phyloP scores from a whole-genome alignment of 2,113 vertebrate species.

The Eptatretus burgeri region DNA sequence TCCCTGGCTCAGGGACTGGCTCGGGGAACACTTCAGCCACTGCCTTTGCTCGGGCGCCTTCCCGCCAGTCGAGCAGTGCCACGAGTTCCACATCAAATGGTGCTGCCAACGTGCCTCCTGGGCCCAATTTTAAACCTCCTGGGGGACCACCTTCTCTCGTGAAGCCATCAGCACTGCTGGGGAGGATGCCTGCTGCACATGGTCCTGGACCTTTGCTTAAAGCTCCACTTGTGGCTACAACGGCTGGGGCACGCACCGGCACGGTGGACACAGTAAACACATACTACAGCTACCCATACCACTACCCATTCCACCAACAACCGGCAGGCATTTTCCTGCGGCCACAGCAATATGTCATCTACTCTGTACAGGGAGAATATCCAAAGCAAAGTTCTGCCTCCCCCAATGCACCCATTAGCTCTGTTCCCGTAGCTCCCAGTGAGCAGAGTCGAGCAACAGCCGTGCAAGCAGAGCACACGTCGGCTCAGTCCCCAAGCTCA shows the following conservation, averaged over 20 bases:
- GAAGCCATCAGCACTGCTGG: background rate
- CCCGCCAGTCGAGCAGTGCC: constrained; percentile 76
- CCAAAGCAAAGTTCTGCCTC: too few species aligned
- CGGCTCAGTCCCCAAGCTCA: too few species aligned
- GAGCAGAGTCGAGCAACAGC: too few species aligned
- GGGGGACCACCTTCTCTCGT: background rate
- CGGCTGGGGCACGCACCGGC: constrained; percentile 2
- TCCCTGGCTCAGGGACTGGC: constrained; percentile 51
- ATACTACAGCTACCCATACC: constrained; percentile 6
- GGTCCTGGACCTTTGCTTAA: background rate
- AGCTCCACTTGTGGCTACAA: background rate
- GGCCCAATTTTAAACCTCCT: background rate
- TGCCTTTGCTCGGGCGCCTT: constrained; percentile 30
- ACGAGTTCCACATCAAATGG: constrained; percentile 76
- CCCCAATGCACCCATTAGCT: too few species aligned
- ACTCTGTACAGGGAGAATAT: constrained; percentile 5
- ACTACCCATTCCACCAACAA: constrained; percentile 3
- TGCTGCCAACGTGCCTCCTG: background rate
- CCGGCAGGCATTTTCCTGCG: constrained; percentile 3
- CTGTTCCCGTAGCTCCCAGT: too few species aligned
- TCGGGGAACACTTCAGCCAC: constrained; percentile 12
- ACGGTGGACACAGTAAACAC: constrained; percentile 3
- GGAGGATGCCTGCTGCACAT: background rate
- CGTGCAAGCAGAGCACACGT: too few species aligned
- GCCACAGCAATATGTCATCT: constrained; percentile 5